Evolutionary conservation across 2,113 vertebrate genomes (phyloP).

Genomic region (Hemiscyllium ocellatum): DNA sequence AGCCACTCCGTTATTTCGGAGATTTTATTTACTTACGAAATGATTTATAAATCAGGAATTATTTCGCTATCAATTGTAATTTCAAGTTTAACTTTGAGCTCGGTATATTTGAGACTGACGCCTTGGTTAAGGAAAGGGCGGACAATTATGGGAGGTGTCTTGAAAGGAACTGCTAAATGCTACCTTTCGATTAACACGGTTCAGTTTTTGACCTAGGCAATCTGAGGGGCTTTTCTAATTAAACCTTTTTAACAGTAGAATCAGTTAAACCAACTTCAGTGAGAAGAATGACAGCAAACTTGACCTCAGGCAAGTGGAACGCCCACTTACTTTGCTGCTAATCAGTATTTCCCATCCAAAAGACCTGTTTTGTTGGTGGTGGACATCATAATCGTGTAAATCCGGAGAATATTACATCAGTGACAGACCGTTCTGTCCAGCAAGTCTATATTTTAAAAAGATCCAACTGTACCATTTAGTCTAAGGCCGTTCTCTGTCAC

Average conservation of each 20-base stretch:
- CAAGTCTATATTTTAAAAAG: background rate
- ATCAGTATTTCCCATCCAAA: background rate
- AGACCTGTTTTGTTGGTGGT: too few species aligned
- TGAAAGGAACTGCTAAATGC: background rate
- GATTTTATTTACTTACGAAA: too few species aligned
- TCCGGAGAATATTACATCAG: background rate
- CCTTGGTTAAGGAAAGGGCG: background rate
- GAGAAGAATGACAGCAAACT: background rate
- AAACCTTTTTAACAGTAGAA: background rate
- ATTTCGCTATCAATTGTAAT: background rate
- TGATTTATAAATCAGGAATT: background rate
- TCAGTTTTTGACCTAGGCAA: background rate
- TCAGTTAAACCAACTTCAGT: background rate
- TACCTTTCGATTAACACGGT: background rate
- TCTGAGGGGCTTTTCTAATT: background rate
- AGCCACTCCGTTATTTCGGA: background rate
- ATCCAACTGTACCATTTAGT: background rate
- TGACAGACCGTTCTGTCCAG: background rate
- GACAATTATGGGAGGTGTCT: background rate
- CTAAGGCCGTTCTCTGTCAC: background rate
- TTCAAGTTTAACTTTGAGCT: background rate
- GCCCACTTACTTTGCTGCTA: background rate
- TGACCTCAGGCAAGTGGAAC: background rate
- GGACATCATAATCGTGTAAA: background rate
- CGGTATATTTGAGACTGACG: background rate